Evolutionary conservation across 2,113 vertebrate species (phyloP).

Genomic region (Anser brachyrhynchus): DNA sequence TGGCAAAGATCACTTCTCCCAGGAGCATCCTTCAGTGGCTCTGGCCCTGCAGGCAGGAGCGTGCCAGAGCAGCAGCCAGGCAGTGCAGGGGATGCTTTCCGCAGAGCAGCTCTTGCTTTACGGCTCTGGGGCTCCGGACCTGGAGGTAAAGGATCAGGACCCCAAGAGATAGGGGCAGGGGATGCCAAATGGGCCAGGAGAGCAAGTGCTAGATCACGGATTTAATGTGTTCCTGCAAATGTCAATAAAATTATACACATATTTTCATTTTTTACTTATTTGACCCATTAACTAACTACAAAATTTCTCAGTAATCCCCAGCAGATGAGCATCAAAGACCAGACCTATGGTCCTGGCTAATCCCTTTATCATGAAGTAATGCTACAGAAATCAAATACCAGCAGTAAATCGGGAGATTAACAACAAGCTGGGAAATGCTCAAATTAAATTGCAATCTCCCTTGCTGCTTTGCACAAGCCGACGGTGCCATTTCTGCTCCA

Average conservation of each 20-base stretch:
- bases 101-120: background rate
- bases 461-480: background rate
- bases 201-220: background rate
- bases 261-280: slow-evolving; percentile 14
- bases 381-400: slow-evolving; percentile 48
- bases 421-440: slow-evolving; percentile 47
- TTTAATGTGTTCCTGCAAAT: background rate
- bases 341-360: slow-evolving; percentile 41
- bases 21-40: background rate
- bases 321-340: slow-evolving; percentile 50
- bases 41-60: background rate
- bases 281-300: slow-evolving; percentile 47
- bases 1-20: too few relatives aligned
- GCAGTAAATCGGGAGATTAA: slow-evolving; percentile 44
- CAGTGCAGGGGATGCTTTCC: background rate
- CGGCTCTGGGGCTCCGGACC: background rate
- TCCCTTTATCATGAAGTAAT: slow-evolving; percentile 34
- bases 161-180: background rate
- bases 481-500: background rate
- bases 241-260: background rate
- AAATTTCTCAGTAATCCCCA: slow-evolving; percentile 39
- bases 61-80: background rate
- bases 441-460: slow-evolving; percentile 64
- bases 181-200: background rate
- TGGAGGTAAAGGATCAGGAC: background rate